Evolutionary conservation across 2,113 vertebrate species (phyloP), one percentile per base, ranked within the genome.

Genomic region (Clarias macrocephalus): DNA sequence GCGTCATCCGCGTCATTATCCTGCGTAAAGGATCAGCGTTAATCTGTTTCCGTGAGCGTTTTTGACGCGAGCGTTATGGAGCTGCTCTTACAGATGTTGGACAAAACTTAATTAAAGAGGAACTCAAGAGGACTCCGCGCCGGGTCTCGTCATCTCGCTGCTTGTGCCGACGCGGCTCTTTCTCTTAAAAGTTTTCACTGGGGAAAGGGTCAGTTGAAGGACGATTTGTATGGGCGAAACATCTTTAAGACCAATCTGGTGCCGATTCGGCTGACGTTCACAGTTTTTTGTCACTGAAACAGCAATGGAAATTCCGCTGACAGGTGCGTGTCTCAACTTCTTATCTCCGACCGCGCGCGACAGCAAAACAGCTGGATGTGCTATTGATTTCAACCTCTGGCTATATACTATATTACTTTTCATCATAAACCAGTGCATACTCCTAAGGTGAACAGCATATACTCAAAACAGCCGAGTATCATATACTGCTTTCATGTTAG

Each of bases 281-380:
- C 8, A 28, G 13, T 60, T 72, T 16, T 16, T 1, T 60, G 23
- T 42, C 54, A 13, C 33, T 68, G 56, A 84, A 63, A 62, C 52
- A 63, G 33, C 56, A 52, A 87, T 86, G 81, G 85, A 85, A 52
- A 79, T 30, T 57, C 59, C 79, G 21, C 62, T 18, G 57, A 87
- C 65, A 85, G 42, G 72, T 88, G 88, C 91, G 89, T 89, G 82
- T 12, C 21, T 54, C 2, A 33, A 1, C 30, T 33, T 42, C 23
- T 68, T 37, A 28, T 73, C 11, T 52, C 10, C 30, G 28, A 70
- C 3, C 15, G 28, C 16, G 1, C 1, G 28, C 12, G 13, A 70
- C 15, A 16, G 33, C 28, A 2, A 4, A 73, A 73, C 37, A 52
- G 33, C 23, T 65, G 42, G 6, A 66, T 25, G 13, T 48, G 48